phyloP scores from a whole-genome alignment of 2,797 vertebrate species.

The Argya squamiceps region DNA sequence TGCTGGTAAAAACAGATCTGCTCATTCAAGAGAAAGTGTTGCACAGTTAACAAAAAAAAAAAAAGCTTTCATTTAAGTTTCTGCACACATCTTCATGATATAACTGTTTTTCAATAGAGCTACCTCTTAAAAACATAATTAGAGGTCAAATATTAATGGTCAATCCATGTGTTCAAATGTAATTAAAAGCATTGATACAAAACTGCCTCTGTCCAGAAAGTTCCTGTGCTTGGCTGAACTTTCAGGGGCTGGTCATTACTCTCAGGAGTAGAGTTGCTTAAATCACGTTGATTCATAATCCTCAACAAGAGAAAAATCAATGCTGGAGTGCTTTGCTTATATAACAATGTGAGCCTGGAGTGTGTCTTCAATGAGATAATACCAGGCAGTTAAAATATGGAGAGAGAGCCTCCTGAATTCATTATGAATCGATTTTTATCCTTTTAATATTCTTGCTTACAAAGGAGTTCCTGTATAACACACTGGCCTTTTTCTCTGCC shows the following conservation, averaged over 20 bases:
- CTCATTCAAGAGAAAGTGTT: not conserved
- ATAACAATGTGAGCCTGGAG: not conserved
- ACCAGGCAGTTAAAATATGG: not conserved
- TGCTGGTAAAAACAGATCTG: not conserved
- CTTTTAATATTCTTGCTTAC: slow-evolving; percentile 28
- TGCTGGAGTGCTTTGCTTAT: slow-evolving; percentile 14
- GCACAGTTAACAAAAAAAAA: not conserved
- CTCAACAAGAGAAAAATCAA: slow-evolving; percentile 45
- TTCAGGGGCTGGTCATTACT: not conserved
- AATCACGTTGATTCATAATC: not conserved
- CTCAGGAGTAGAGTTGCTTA: not conserved
- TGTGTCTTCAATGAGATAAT: not conserved
- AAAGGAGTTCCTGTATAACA: not conserved
- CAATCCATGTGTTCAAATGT: not conserved
- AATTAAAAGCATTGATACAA: slow-evolving; percentile 4
- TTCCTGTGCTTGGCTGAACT: slow-evolving; percentile 16
- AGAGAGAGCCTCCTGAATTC: not conserved
- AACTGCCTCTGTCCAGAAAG: not conserved
- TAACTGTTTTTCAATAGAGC: not conserved
- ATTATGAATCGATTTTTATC: not conserved
- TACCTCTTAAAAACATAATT: slow-evolving; percentile 26
- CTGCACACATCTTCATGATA: not conserved
- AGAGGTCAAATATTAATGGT: slow-evolving; percentile 31
- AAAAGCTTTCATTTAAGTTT: not conserved
- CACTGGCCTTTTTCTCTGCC: not conserved